Base-by-base conservation (phyloP, 2,797 vertebrate genomes). In the Taenioides sp. region DNA sequence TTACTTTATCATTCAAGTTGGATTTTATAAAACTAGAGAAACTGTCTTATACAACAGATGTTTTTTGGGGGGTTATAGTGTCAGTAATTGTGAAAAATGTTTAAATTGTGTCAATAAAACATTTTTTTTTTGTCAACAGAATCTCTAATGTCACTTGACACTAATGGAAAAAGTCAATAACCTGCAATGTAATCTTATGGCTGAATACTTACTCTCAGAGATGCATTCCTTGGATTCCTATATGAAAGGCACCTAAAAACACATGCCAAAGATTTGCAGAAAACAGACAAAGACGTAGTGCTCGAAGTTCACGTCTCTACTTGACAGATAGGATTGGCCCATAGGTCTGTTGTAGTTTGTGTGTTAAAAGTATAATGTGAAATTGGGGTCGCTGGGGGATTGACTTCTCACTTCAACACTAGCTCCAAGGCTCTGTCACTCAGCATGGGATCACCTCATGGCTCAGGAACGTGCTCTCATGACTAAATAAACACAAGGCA, bases 341-440 rank as follows among this genome's bases (percentile, higher is more conserved):
- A 23, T 59, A 43, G 57, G 64, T 31, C 5, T 72, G 50, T 66
- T 50, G 70, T 18, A 54, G 67, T 63, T 62, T 81, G 74, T 79
- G 60, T 54, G 23, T 54, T 68, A 63, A 47, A 65, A 47, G 27
- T 67, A 62, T 37, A 23, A 75, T 71, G 78, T 89, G 84, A 89
- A 83, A 84, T 81, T 78, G 72, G 79, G 88, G 81, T 83, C 68
- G 74, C 66, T 37, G 1, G 75, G 72, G 85, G 89, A 86, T 88
- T 86, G 80, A 87, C 84, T 82, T 76, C 71, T 84, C 78, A 72
- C 79, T 79, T 89, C 81, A 86, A 88, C 88, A 89, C 73, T 3
- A 34, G 78, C 87, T 89, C n/a, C 54, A 78, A 88, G 86, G 88
- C 82, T 84, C 88, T 89, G 90, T 92, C 91, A 92, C 80, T 93